Percentiles rank a stretch among this genome's conserved stretches.
These are phyloP conservation scores for Boloria euphrosyne DNA, from an alignment of 2,888 invertebrate genomes.

Conservation along the genomic window DNA sequence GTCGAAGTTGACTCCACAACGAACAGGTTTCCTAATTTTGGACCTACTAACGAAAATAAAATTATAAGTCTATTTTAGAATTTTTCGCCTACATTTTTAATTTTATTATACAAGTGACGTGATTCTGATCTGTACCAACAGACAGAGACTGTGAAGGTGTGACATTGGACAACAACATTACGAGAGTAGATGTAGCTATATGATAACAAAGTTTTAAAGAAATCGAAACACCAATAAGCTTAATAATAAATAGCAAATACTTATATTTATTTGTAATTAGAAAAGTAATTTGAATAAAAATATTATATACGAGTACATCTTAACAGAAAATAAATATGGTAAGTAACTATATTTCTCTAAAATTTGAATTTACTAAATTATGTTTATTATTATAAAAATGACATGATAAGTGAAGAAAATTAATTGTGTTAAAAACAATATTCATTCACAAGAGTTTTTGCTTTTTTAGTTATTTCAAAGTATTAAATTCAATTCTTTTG, in stretches of 20 bases:
- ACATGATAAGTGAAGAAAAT: no score
- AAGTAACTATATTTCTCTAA: background rate
- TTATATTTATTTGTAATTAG: background rate
- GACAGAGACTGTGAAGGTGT: conserved; percentile 38
- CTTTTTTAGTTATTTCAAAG: no score
- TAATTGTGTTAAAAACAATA: no score
- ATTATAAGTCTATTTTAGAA: conserved; percentile 34
- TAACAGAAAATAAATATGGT: conserved; percentile 7
- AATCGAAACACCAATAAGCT: conserved; percentile 26
- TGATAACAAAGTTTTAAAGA: conserved; percentile 10
- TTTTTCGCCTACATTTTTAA: conserved; percentile 35
- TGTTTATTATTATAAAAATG: background rate
- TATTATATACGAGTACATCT: background rate
- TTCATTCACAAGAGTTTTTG: no score
- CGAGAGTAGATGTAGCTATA: conserved; percentile 26
- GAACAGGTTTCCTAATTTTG: conserved; percentile 50
- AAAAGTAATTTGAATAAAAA: conserved; percentile 3
- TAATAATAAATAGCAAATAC: background rate
- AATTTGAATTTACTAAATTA: background rate
- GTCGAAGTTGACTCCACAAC: conserved; percentile 62
- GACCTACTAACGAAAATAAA: conserved; percentile 39
- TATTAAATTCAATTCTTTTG: no score
- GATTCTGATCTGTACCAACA: no score
- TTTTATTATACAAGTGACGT: conserved; percentile 38
- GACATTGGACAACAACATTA: conserved; percentile 37